These are phyloP conservation scores for Dendrolimus houi DNA, from an alignment of 2,888 invertebrate species.

Conservation along the genomic window DNA sequence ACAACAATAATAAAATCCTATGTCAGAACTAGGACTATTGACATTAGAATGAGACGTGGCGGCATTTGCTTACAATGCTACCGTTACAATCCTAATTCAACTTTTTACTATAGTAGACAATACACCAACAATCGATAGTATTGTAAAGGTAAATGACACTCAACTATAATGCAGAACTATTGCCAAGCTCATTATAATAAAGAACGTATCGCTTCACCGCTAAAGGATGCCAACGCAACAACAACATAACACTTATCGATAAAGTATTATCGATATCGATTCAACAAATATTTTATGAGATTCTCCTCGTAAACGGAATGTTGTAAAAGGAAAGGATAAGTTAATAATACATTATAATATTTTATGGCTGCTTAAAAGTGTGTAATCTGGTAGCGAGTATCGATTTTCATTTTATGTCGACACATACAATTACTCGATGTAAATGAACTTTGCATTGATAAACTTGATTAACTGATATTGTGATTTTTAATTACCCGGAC, in stretches of 20 bases:
- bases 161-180: too few species aligned
- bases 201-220: too few species aligned
- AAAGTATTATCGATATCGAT: neutral
- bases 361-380: neutral
- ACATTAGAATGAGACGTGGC: too few species aligned
- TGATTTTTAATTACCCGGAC: too few species aligned
- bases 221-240: neutral
- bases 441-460: neutral
- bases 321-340: neutral
- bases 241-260: neutral
- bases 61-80: too few species aligned
- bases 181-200: too few species aligned
- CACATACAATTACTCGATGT: neutral
- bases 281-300: neutral
- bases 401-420: neutral
- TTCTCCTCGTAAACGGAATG: neutral
- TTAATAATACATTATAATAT: neutral
- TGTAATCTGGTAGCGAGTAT: neutral
- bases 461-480: neutral
- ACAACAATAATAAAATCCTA: too few species aligned
- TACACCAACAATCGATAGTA: too few species aligned
- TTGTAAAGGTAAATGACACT: too few species aligned
- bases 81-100: too few species aligned
- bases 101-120: too few species aligned
- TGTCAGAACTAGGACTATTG: too few species aligned